Base-by-base conservation (phyloP, 2,888 invertebrate genomes). In the Eristalis tenax region DNA sequence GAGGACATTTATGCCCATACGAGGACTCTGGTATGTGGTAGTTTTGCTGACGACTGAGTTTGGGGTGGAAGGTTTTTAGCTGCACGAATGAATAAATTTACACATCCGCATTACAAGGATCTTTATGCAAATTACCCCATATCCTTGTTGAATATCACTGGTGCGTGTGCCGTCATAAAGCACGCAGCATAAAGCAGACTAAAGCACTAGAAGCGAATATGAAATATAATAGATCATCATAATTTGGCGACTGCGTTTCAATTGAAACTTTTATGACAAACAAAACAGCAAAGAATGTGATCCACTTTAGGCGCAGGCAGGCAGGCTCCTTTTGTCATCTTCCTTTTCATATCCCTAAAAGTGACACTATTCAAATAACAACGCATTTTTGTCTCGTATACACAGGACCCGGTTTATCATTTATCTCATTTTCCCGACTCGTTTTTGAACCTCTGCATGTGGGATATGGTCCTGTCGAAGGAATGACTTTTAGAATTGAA, bases 231-330 rank as follows among this genome's bases (percentile, higher is more conserved):
- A 82, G 82, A 83, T 86, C 86, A 86, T 86, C 61, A 74, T 78
- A 82, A 82, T 86, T 86, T 86, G 85, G 85, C 74, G 77, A 86
- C 86, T 86, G 86, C 65, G 65, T 82, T 86, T 82, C 78, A 86
- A 86, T 86, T 86, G 82, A 61, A 75, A 66, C 50, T 71, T 73
- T 68, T 70, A 43, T 32, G 66, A 26, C 18, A 32, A 3, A 40
- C 5, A 69, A 83, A 75, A 70, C n/a, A n/a, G n/a, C n/a, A 43
- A 64, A 32, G 8, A 32, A 65, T 23, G 59, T 18, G 50, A 50
- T 18, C 50, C 18, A 64, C 43, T 80, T 40, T 63, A 80, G 63
- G 50, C 40, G 66, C 56, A 43, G 40, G 32, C 32, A 15, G 15
- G 43, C 57, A 59, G 11, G 63, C 56, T 79, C 64, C 50, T 76